Conservation (phyloP, 2,797 vertebrate species). For the Malacoctenus gilli region DNA sequence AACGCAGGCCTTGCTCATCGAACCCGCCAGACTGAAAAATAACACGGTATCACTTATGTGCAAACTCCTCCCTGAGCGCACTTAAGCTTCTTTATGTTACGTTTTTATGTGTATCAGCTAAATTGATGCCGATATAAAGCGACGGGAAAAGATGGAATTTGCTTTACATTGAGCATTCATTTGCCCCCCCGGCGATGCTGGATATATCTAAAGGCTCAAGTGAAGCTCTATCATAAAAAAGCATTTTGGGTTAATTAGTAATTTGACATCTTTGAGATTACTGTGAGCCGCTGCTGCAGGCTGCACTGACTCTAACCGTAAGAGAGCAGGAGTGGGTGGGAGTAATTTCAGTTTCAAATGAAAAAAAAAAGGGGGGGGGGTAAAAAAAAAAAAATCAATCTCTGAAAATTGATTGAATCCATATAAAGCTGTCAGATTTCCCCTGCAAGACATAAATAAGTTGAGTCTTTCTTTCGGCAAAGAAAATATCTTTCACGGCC, state of each 20-base stretch:
- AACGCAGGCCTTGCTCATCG: neutral
- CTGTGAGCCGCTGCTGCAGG: constrained; percentile 42
- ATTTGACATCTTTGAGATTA: constrained; percentile 61
- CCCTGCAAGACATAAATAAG: constrained; percentile 27
- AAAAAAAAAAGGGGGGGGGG: constrained; percentile 8
- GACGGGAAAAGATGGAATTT: neutral
- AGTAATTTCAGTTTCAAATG: constrained; percentile 44
- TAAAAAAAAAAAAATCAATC: constrained; percentile 29
- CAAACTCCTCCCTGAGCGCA: neutral
- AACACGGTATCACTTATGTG: neutral
- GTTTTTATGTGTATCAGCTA: too few species aligned
- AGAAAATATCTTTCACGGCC: constrained; percentile 6
- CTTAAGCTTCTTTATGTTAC: neutral
- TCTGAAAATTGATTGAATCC: constrained; percentile 44
- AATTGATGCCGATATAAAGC: constrained; percentile 16
- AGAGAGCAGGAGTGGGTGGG: constrained; percentile 30
- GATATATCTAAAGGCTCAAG: constrained; percentile 23
- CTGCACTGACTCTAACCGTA: constrained; percentile 21
- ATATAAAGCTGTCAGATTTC: constrained; percentile 45
- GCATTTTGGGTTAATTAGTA: constrained; percentile 60
- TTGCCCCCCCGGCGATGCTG: constrained; percentile 6
- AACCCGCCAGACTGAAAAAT: neutral
- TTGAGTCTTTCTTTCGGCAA: constrained; percentile 30
- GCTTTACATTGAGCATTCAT: constrained; percentile 17
- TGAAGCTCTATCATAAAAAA: constrained; percentile 36